Base-by-base conservation (phyloP, 2,797 vertebrate genomes). In the Delichon dasypus region DNA sequence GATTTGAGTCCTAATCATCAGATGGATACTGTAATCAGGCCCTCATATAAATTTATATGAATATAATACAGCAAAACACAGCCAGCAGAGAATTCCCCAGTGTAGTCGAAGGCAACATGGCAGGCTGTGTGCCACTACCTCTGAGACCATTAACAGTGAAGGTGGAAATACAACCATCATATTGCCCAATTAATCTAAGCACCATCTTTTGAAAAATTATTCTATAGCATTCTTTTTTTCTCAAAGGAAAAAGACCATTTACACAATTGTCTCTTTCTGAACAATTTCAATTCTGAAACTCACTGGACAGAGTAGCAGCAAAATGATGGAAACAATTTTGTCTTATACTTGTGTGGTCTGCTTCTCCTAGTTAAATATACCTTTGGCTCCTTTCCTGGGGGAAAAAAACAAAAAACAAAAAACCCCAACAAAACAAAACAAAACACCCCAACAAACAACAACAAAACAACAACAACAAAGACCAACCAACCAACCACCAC, bases 251-350 rank as follows among this genome's bases (percentile, higher is more conserved):
- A 57, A 50, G 1, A 36, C 74, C 38, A 75, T 20, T 45, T 7
- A 29, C 13, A 5, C 8, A 79, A 19, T 11, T 0, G 0, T 26
- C 9, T 54, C 58, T 55, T 65, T 54, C 21, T 26, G 16, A 13
- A 27, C 23, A 57, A 12, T 60, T 73, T 64, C 11, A 55, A 7
- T 53, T 66, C 36, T 64, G 36, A 58, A 34, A 32, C 42, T 58
- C 7, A 75, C 36, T 29, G 48, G 10, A 40, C 1, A 7, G 44
- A 34, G 4, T 40, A 73, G 25, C 16, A 89, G 20, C 5, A 87
- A 64, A 92, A 66, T 26, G 1, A 23, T 7, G 10, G 19, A 66
- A 32, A 65, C 0, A 70, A 27, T 25, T 55, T 84, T 78, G 22
- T 25, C 55, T 42, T 55, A 16, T 18, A n/a, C 47, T 68, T 87